These are phyloP conservation scores for Cyclura pinguis DNA, from an alignment of 2,797 vertebrate genomes.

Conservation along the genomic window DNA sequence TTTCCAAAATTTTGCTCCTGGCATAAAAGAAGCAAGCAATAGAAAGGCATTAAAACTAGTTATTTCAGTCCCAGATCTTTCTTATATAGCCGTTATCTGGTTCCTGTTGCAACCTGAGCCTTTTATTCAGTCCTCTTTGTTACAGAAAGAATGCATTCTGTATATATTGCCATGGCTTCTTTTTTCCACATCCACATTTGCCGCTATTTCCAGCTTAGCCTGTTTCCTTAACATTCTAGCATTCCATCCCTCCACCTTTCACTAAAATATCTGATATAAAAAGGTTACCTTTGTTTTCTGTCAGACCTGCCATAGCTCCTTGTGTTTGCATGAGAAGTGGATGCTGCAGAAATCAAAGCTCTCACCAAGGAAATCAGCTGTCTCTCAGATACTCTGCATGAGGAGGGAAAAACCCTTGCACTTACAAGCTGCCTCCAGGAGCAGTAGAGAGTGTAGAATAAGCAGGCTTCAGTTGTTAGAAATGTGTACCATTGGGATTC, in stretches of 20 bases:
- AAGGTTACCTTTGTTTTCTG: slow-evolving; percentile 73
- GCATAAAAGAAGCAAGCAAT: slow-evolving; percentile 43
- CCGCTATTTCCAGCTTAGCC: not conserved
- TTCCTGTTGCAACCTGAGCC: slow-evolving; percentile 18
- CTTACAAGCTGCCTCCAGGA: slow-evolving; percentile 69
- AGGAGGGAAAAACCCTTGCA: not conserved
- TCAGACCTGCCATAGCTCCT: slow-evolving; percentile 44
- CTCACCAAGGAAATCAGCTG: slow-evolving; percentile 51
- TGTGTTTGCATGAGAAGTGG: slow-evolving; percentile 54
- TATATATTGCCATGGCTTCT: not conserved
- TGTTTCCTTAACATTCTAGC: not conserved
- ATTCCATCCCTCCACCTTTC: slow-evolving; percentile 16
- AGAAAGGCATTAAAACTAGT: slow-evolving; percentile 36
- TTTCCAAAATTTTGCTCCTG: slow-evolving; percentile 67
- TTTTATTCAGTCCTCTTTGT: slow-evolving; percentile 19
- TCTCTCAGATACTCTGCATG: slow-evolving; percentile 56
- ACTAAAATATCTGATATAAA: slow-evolving; percentile 55
- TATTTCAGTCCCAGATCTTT: slow-evolving; percentile 37
- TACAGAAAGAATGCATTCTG: not conserved
- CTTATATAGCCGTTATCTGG: slow-evolving; percentile 29
- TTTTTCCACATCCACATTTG: not conserved
- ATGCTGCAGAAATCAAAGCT: slow-evolving; percentile 47
- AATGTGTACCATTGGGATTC: slow-evolving; percentile 47
- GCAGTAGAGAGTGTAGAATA: slow-evolving; percentile 65
- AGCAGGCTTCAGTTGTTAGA: slow-evolving; percentile 50